Evolutionary conservation across 2,888 invertebrate genomes (phyloP).

Genomic region (Dicycla oo): DNA sequence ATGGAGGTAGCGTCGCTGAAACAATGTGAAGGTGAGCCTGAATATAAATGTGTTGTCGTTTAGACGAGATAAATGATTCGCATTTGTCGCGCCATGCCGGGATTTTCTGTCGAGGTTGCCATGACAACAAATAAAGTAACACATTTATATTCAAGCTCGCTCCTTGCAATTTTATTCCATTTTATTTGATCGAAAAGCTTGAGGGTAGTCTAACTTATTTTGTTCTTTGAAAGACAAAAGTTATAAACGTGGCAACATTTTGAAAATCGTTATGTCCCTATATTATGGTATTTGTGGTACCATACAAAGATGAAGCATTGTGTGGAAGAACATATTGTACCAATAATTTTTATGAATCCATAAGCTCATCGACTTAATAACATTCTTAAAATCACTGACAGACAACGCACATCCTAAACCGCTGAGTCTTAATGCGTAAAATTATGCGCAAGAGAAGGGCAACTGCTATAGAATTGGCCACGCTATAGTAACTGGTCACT

Average conservation of each 20-base stretch:
- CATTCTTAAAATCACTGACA: no score
- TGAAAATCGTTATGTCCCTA: background rate
- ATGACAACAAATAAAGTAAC: slow-evolving; percentile 27
- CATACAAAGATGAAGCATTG: background rate
- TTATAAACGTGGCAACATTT: background rate
- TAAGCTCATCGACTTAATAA: background rate
- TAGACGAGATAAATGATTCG: slow-evolving; percentile 54
- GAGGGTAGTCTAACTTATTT: background rate
- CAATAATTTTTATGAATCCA: background rate
- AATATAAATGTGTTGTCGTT: slow-evolving; percentile 46
- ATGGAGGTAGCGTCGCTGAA: slow-evolving; percentile 10
- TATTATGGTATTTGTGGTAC: background rate
- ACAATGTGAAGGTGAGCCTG: slow-evolving; percentile 23
- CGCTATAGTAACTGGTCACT: no score
- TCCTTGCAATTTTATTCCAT: slow-evolving; percentile 10
- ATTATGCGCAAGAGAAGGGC: background rate
- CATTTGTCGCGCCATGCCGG: slow-evolving; percentile 36
- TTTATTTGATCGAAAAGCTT: slow-evolving; percentile 16
- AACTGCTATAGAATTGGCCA: no score
- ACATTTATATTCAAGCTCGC: slow-evolving; percentile 12
- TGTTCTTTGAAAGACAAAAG: background rate
- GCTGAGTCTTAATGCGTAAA: background rate
- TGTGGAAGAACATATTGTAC: background rate
- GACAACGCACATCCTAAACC: background rate
- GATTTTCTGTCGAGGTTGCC: slow-evolving; percentile 28